These are phyloP conservation scores for Ernsta delagoae DNA, from an alignment of 2,888 invertebrate genomes.

Conservation along the genomic window DNA sequence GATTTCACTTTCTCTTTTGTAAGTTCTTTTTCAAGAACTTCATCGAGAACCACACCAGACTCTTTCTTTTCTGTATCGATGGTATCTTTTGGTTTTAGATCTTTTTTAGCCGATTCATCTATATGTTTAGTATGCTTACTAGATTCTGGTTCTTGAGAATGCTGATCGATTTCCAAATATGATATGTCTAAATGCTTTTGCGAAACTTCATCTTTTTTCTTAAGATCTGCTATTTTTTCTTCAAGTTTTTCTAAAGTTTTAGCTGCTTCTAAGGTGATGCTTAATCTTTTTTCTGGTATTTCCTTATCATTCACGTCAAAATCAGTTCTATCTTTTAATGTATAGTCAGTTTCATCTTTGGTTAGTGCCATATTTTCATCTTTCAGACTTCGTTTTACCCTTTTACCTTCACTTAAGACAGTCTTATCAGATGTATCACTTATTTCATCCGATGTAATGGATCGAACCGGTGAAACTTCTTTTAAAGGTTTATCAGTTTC, in stretches of 20 bases:
- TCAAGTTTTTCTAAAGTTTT: constrained; percentile 77
- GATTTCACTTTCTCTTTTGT: constrained; percentile 55
- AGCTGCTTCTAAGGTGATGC: constrained; percentile 65
- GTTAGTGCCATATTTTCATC: constrained; percentile 38
- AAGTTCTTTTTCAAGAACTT: constrained; percentile 61
- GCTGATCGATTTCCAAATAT: neutral
- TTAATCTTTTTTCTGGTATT: constrained; percentile 53
- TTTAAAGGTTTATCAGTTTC: constrained; percentile 49
- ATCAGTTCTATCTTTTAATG: neutral
- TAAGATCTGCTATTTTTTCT: constrained; percentile 73
- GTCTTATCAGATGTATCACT: constrained; percentile 76
- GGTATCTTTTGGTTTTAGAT: constrained; percentile 41
- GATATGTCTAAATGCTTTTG: constrained; percentile 30
- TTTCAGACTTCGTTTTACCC: constrained; percentile 56
- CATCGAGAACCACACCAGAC: constrained; percentile 52
- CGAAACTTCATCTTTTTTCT: constrained; percentile 57
- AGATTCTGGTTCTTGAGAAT: neutral
- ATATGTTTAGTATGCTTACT: neutral
- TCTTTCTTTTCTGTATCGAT: constrained; percentile 57
- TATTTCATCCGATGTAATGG: constrained; percentile 81
- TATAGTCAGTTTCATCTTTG: neutral
- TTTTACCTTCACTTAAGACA: constrained; percentile 70
- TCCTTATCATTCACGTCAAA: constrained; percentile 1
- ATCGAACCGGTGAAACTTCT: constrained; percentile 69
- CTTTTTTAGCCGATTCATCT: constrained; percentile 42